Percentiles rank a stretch among this genome's conserved stretches.
phyloP scores from a whole-genome alignment of 2,797 vertebrate species.

The Pempheris klunzingeri region DNA sequence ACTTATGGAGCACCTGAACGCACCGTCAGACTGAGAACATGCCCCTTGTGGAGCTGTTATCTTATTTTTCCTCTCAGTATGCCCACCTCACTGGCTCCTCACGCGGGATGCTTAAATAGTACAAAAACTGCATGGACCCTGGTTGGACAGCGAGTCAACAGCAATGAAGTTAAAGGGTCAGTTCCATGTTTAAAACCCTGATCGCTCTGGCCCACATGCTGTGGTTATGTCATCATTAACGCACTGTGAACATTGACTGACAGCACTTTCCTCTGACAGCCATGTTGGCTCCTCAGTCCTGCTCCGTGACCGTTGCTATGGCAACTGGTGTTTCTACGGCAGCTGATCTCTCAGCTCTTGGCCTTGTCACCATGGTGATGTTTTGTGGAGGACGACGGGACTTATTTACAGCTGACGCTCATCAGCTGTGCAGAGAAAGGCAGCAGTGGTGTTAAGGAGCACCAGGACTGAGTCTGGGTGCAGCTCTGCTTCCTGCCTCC shows the following conservation, averaged over 20 bases:
- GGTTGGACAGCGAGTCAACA: background rate
- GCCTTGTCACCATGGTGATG: slow-evolving; percentile 65
- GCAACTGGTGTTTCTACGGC: slow-evolving; percentile 62
- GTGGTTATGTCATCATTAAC: background rate
- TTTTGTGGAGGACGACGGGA: slow-evolving; percentile 29
- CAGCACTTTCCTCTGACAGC: slow-evolving; percentile 8
- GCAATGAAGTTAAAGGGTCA: background rate
- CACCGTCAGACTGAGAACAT: background rate
- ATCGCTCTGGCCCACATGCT: rapidly evolving
- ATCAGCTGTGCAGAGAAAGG: slow-evolving; percentile 24
- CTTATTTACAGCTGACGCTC: slow-evolving; percentile 39
- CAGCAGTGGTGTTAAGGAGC: background rate
- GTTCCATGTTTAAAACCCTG: background rate
- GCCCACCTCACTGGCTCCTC: background rate
- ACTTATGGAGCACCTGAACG: background rate
- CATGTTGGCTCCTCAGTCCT: slow-evolving; percentile 29
- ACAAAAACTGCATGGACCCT: background rate
- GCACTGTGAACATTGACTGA: slow-evolving; percentile 26
- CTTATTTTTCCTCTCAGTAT: background rate
- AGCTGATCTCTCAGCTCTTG: slow-evolving; percentile 58
- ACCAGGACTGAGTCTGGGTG: slow-evolving; percentile 4
- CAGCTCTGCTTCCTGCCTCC: background rate
- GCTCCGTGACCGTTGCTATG: slow-evolving; percentile 52
- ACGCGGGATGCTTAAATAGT: background rate
- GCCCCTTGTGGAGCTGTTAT: background rate